Percentiles rank a stretch among this genome's conserved stretches.
Conservation (phyloP, 37 sponge, comb jelly and placozoan genomes). For the Spongilla lacustris region DNA sequence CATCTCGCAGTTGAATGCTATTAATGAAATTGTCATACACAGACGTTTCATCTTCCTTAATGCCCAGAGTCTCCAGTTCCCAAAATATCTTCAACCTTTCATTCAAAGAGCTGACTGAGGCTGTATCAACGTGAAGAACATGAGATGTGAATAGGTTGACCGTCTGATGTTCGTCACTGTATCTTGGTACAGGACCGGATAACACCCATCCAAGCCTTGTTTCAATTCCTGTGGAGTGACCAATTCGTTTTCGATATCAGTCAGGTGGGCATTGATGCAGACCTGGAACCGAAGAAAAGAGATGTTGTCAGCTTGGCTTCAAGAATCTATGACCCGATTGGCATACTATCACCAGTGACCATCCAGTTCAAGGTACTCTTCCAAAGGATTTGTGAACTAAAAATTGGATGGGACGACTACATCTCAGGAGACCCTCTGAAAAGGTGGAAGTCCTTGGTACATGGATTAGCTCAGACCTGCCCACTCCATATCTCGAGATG, state of each 20-base stretch:
- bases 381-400: no score
- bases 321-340: constrained; percentile 11
- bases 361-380: background rate
- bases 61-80: no score
- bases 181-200: no score
- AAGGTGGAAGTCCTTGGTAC: background rate
- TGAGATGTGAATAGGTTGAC: no score
- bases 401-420: background rate
- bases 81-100: no score
- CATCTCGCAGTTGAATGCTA: no score
- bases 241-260: background rate
- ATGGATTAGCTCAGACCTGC: background rate
- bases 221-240: background rate
- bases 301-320: background rate
- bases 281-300: constrained; percentile 4
- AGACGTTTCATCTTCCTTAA: no score
- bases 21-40: no score
- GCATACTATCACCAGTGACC: background rate
- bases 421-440: background rate
- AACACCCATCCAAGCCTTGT: background rate
- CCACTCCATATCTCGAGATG: background rate
- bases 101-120: no score
- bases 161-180: no score
- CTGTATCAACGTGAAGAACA: no score
- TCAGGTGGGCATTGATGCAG: background rate